Evolutionary conservation across 2,113 vertebrate species (phyloP), one percentile per base, ranked within the genome.

Genomic region (Atractosteus spatula): DNA sequence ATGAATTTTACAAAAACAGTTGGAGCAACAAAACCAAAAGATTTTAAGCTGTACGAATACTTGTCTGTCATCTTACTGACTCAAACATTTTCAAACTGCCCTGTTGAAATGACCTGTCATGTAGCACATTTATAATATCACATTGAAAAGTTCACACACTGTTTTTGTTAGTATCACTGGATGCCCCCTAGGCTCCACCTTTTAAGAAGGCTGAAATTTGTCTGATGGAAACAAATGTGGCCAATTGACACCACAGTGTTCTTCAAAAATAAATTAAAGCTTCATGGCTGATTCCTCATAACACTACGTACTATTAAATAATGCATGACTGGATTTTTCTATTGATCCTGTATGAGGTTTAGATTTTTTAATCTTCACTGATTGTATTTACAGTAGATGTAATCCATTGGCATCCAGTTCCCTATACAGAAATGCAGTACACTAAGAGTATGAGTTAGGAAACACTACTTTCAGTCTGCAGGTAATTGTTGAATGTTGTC

Each of bases 281-380:
- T 85, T 86, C 84, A 74, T 80, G 54, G 77, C 77, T 78, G 75
- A 85, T 81, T 86, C 84, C 82, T 87, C 88, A 89, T 86, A 84
- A 87, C 87, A 81, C 77, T 47, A 76, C 78, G 85, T 89, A 89
- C 47, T 8, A 51, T 51, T 51, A 51, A 8, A 51, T 51, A 8
- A 51, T 51, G 3, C 47, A 51, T 51, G 47, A 3, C 47, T 51
- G 47, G 8, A 51, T 51, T 51, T 51, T 8, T 51, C 4, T 51
- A 51, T 51, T 51, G 47, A 3, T n/a, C n/a, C n/a, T n/a, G n/a
- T 8, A 51, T 51, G 8, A 51, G 47, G 47, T 51, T 51, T 51
- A 8, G 47, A 51, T 51, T 8, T 51, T 51, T 5, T 51, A 5
- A 51, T 51, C 47, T 51, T 51, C 4, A 51, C 4, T 51, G 47